A percentile compares a stretch with the other conserved stretches of the same genome.
Evolutionary conservation across 2,113 vertebrate species (phyloP).

Genomic region (Trematomus loennbergii): DNA sequence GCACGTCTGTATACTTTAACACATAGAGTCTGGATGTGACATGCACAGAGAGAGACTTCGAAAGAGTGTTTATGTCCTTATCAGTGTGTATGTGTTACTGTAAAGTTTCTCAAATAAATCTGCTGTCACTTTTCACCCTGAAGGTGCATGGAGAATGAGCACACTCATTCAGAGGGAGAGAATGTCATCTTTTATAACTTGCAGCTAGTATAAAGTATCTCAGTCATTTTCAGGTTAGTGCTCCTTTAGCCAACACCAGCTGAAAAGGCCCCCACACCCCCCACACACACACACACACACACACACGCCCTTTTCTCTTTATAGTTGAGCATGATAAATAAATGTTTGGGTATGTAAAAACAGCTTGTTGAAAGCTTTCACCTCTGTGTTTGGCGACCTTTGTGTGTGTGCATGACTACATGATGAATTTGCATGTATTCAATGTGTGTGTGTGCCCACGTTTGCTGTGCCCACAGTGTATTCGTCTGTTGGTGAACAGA

Average conservation of each 20-base stretch:
- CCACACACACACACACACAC: slow-evolving; percentile 25
- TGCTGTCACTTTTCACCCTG: slow-evolving; percentile 48
- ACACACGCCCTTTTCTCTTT: slow-evolving; percentile 17
- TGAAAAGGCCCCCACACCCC: slow-evolving; percentile 51
- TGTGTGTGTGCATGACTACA: not conserved
- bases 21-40: slow-evolving; percentile 41
- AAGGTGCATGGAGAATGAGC: slow-evolving; percentile 44
- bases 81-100: slow-evolving; percentile 6
- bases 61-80: slow-evolving; percentile 25
- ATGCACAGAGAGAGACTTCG: slow-evolving; percentile 19
- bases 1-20: slow-evolving; percentile 55
- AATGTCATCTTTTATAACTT: slow-evolving; percentile 63
- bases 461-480: slow-evolving; percentile 24
- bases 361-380: slow-evolving; percentile 28
- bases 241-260: slow-evolving; percentile 59
- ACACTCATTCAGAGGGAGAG: slow-evolving; percentile 29
- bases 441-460: slow-evolving; percentile 16
- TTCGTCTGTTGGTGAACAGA: slow-evolving; percentile 54
- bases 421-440: slow-evolving; percentile 7
- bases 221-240: slow-evolving; percentile 72
- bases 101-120: slow-evolving; percentile 46
- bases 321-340: slow-evolving; percentile 36
- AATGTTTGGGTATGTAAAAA: slow-evolving; percentile 42
- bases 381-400: slow-evolving; percentile 4
- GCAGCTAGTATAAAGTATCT: slow-evolving; percentile 50